Conservation (phyloP, 2,113 vertebrate species). For the Lonchura striata region DNA sequence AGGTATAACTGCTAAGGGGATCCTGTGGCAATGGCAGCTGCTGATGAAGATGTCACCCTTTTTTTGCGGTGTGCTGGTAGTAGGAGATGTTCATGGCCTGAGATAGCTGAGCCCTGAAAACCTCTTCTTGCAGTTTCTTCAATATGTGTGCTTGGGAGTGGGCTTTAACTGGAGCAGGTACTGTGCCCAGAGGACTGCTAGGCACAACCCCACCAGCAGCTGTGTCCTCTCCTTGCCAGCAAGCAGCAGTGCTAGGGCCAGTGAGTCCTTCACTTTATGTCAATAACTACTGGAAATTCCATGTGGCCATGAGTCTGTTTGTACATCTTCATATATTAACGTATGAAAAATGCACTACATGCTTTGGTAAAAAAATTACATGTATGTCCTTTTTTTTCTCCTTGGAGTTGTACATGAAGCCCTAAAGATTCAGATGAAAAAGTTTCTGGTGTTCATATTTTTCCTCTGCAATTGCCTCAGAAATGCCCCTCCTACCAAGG, state of each 20-base stretch:
- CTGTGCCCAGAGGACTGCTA: background rate
- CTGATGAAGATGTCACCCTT: background rate
- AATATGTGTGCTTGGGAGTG: background rate
- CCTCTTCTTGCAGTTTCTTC: background rate
- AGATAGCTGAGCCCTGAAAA: background rate
- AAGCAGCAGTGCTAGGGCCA: background rate
- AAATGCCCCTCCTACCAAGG: background rate
- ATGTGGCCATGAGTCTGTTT: background rate
- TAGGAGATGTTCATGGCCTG: background rate
- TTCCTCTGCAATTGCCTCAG: background rate
- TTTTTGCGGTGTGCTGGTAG: background rate
- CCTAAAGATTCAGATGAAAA: background rate
- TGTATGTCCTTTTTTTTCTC: background rate
- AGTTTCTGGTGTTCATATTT: background rate
- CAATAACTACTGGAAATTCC: background rate
- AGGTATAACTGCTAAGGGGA: rapidly evolving
- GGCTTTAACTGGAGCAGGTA: background rate
- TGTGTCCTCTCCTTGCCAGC: background rate
- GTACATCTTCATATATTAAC: background rate
- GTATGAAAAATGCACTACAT: background rate
- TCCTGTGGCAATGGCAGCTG: background rate
- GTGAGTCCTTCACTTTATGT: background rate
- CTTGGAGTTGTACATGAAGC: background rate
- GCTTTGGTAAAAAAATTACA: background rate
- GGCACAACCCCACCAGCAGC: background rate